A percentile compares a stretch with the other conserved stretches of the same genome.
Conservation (phyloP, 1,140 invertebrate species). For the Bombus terrestris region DNA sequence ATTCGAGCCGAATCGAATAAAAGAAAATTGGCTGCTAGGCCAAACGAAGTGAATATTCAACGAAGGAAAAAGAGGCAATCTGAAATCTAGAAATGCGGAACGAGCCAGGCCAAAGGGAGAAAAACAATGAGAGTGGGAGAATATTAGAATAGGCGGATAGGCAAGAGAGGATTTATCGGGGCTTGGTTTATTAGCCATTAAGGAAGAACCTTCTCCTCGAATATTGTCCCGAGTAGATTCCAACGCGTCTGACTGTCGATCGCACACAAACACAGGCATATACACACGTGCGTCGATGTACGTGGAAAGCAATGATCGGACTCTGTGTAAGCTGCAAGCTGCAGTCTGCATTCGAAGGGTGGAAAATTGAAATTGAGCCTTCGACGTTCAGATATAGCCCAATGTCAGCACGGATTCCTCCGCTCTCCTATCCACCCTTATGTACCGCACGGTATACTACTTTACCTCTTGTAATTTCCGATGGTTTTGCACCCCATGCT, state of each 20-base stretch:
- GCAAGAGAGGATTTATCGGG: conserved; percentile 56
- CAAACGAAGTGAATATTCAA: conserved; percentile 52
- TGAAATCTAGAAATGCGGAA: not conserved
- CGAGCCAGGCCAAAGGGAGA: no score
- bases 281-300: no score
- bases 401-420: conserved; percentile 31
- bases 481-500: not conserved
- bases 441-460: conserved; percentile 16
- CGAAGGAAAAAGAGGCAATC: not conserved
- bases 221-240: conserved; percentile 58
- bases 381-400: conserved; percentile 38
- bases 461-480: conserved; percentile 25
- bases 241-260: conserved; percentile 54
- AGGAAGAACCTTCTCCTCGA: conserved; percentile 48
- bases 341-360: conserved; percentile 64
- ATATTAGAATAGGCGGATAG: conserved; percentile 54
- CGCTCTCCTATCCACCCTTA: not conserved
- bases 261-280: not conserved
- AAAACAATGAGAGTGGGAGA: not conserved
- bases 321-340: conserved; percentile 54
- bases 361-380: conserved; percentile 69
- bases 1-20: conserved; percentile 39
- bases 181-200: conserved; percentile 64
- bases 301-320: conserved; percentile 5
- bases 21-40: conserved; percentile 55